A percentile compares a stretch with the other conserved stretches of the same genome.
Conservation (phyloP, 2,797 vertebrate species). For the Aeoliscus strigatus region DNA sequence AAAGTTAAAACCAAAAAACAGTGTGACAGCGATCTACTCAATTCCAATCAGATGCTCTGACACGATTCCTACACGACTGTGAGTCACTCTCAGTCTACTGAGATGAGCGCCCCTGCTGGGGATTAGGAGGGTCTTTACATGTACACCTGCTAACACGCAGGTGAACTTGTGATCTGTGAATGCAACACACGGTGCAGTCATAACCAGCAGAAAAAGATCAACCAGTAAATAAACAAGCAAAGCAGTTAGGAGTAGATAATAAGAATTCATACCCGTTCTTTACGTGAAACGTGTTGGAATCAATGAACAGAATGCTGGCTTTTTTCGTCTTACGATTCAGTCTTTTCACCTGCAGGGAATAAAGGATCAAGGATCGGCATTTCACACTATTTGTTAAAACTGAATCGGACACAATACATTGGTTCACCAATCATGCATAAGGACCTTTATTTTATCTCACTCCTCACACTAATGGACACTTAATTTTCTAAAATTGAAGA, state of each 20-base stretch:
- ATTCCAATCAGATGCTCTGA: neutral
- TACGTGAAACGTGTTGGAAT: slow-evolving; percentile 56
- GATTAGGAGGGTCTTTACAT: too few species aligned
- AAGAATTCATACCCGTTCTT: slow-evolving; percentile 66
- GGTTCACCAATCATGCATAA: too few species aligned
- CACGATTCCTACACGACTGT: neutral
- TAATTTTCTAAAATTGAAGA: too few species aligned
- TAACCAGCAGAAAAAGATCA: too few species aligned
- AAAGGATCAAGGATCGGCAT: neutral
- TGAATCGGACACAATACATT: too few species aligned
- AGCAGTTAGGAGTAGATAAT: neutral
- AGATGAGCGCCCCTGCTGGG: too few species aligned
- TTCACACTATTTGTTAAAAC: too few species aligned
- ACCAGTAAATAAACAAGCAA: slow-evolving; percentile 1
- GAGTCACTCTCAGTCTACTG: too few species aligned
- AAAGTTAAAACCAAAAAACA: neutral
- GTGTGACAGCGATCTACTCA: neutral
- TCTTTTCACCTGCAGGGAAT: slow-evolving; percentile 76
- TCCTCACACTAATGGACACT: too few species aligned
- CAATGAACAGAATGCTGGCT: slow-evolving; percentile 85
- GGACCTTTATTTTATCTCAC: too few species aligned
- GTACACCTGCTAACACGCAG: too few species aligned
- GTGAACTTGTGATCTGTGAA: too few species aligned
- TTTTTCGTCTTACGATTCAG: slow-evolving; percentile 78
- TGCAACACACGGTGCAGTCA: neutral